phyloP scores from a whole-genome alignment of 2,113 vertebrate genomes.

The Guaruba guarouba region DNA sequence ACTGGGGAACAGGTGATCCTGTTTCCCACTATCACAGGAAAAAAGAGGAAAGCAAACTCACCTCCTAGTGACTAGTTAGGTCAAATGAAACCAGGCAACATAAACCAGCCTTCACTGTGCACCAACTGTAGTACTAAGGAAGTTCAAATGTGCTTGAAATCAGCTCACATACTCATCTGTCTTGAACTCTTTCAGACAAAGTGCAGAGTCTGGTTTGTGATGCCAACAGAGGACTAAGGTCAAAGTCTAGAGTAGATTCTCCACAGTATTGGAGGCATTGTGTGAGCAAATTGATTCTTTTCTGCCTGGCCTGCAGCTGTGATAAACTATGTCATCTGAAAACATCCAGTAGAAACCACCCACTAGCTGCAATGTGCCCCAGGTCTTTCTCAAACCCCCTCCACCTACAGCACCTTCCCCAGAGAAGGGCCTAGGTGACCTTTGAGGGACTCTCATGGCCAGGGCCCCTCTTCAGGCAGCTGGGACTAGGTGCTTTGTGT shows the following conservation, averaged over 20 bases:
- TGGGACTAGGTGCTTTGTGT: neutral
- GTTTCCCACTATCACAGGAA: neutral
- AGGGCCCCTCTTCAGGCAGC: neutral
- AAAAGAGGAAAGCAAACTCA: neutral
- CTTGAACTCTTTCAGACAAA: neutral
- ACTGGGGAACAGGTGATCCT: neutral
- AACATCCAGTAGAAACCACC: neutral
- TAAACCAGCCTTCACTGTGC: neutral
- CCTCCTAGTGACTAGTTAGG: neutral
- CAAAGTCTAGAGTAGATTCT: neutral
- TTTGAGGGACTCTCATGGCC: neutral
- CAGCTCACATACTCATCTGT: neutral
- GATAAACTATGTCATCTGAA: neutral
- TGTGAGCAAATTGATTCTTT: neutral
- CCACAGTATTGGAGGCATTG: neutral
- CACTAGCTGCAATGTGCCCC: neutral
- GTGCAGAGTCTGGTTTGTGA: neutral
- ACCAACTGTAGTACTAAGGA: neutral
- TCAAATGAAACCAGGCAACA: neutral
- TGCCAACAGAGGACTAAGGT: neutral
- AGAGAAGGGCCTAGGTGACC: neutral
- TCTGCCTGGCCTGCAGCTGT: neutral
- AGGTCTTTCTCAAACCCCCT: neutral
- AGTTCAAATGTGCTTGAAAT: neutral
- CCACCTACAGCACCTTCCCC: neutral